A percentile compares a stretch with the other conserved stretches of the same genome.
Conservation (phyloP, 2,888 invertebrate genomes). For the Hoplodrina blanda region DNA sequence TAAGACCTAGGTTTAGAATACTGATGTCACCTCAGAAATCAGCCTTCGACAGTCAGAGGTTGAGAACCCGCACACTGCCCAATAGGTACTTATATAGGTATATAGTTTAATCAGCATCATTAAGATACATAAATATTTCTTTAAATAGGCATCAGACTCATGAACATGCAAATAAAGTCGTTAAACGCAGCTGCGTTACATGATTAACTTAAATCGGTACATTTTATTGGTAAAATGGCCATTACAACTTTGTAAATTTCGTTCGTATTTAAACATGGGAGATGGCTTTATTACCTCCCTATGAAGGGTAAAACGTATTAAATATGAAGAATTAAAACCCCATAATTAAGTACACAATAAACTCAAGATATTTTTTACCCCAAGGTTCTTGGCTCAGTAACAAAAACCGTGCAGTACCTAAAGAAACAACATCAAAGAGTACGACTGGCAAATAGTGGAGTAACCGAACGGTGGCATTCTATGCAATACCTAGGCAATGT, state of each 20-base stretch:
- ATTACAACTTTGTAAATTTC: slow-evolving; percentile 26
- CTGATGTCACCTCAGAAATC: slow-evolving; percentile 36
- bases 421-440: slow-evolving; percentile 48
- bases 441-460: slow-evolving; percentile 52
- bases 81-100: background rate
- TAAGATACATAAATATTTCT: slow-evolving; percentile 33
- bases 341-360: slow-evolving; percentile 31
- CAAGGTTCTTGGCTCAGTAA: slow-evolving; percentile 16
- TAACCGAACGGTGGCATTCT: slow-evolving; percentile 78
- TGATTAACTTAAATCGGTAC: slow-evolving; percentile 39
- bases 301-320: background rate
- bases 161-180: slow-evolving; percentile 50
- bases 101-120: slow-evolving; percentile 32
- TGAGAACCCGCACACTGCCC: background rate
- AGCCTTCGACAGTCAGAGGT: background rate
- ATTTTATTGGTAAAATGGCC: slow-evolving; percentile 12
- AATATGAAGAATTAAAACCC: background rate
- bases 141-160: slow-evolving; percentile 26
- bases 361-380: slow-evolving; percentile 9
- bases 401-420: slow-evolving; percentile 27
- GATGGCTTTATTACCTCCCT: background rate
- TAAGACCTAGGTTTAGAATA: slow-evolving; percentile 59
- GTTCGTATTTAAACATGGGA: slow-evolving; percentile 12
- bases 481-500: no score
- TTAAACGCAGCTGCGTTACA: slow-evolving; percentile 30